These are phyloP conservation scores for Epinephelus fuscoguttatus DNA, from an alignment of 2,113 vertebrate genomes.

Conservation along the genomic window DNA sequence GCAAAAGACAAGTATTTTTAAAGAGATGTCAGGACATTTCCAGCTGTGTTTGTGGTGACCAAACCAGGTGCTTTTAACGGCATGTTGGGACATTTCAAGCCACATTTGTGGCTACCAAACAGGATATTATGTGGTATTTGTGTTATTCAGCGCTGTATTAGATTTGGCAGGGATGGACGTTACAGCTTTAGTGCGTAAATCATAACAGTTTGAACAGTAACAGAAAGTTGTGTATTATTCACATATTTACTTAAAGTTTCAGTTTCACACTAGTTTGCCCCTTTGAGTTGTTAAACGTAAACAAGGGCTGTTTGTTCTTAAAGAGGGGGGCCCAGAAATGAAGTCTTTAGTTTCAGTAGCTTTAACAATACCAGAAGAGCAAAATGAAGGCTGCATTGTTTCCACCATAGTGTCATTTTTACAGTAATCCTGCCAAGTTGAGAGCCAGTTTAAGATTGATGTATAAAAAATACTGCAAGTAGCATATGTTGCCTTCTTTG, in stretches of 20 bases:
- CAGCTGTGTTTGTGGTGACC: too few species aligned
- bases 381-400: background rate
- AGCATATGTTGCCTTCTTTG: background rate
- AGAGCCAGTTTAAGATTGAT: background rate
- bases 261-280: slow-evolving; percentile 16
- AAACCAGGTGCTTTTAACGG: too few species aligned
- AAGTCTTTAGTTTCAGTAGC: background rate
- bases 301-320: background rate
- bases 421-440: background rate
- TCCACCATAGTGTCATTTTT: background rate
- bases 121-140: background rate
- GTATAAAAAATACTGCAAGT: background rate
- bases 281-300: background rate
- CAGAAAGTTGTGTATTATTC: too few species aligned
- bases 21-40: too few species aligned
- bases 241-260: background rate
- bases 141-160: background rate
- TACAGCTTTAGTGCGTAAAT: background rate
- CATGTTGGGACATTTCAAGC: too few species aligned
- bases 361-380: background rate
- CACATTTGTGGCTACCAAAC: too few species aligned
- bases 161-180: background rate
- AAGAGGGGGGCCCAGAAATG: background rate
- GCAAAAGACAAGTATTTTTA: too few species aligned
- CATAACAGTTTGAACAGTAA: background rate